phyloP scores from a whole-genome alignment of 2,113 vertebrate genomes.

The Nyctereutes procyonoides region DNA sequence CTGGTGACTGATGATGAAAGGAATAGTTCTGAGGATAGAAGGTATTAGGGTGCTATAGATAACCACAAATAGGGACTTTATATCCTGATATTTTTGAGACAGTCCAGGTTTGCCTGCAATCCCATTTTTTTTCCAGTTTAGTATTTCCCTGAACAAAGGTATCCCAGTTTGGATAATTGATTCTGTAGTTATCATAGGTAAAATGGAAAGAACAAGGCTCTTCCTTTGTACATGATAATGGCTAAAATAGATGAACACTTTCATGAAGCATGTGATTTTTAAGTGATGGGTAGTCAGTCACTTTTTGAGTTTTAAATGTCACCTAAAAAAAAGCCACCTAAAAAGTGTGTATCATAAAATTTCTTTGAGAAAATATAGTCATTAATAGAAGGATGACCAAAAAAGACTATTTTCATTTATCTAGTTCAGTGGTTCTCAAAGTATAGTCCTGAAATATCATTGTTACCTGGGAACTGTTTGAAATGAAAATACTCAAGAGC shows the following conservation, averaged over 20 bases:
- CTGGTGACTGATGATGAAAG: background rate
- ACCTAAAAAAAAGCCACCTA: background rate
- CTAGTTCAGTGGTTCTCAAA: background rate
- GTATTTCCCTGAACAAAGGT: background rate
- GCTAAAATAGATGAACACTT: background rate
- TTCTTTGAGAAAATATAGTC: background rate
- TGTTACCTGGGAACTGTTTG: background rate
- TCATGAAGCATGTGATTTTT: background rate
- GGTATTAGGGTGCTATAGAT: background rate
- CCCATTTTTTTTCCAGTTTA: background rate
- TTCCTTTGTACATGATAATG: background rate
- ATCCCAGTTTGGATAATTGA: background rate
- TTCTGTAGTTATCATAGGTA: background rate
- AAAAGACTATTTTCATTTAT: background rate
- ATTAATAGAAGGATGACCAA: background rate
- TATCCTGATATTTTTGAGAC: background rate
- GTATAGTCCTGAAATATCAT: background rate
- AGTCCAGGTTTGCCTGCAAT: background rate
- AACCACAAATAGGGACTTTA: background rate
- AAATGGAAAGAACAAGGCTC: background rate
- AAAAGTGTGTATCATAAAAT: background rate
- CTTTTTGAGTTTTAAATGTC: background rate
- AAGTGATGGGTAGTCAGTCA: background rate
- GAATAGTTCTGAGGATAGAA: background rate
- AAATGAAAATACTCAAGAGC: background rate